These are phyloP conservation scores for Helicolenus hilgendorfi DNA, from an alignment of 2,797 vertebrate species.

Conservation along the genomic window DNA sequence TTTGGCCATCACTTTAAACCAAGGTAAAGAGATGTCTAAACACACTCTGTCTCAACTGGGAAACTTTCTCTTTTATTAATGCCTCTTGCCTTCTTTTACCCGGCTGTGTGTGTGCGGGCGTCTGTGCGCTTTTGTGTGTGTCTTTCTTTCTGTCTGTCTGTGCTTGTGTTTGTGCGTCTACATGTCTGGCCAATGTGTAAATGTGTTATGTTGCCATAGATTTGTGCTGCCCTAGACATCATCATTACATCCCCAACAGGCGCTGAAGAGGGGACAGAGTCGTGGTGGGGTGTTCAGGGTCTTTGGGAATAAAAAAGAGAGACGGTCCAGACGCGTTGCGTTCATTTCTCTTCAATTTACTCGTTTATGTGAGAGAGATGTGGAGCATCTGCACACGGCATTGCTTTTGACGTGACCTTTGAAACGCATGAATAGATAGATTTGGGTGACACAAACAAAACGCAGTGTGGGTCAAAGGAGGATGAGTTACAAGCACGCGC, in stretches of 20 bases:
- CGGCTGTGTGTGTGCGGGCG: background rate
- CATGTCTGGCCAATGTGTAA: slow-evolving; percentile 9
- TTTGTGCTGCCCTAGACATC: slow-evolving; percentile 35
- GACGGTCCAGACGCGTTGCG: slow-evolving; percentile 17
- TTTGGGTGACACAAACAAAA: slow-evolving; percentile 62
- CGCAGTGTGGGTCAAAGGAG: slow-evolving; percentile 57
- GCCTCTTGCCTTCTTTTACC: background rate
- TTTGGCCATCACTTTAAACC: slow-evolving; percentile 88
- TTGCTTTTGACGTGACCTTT: slow-evolving; percentile 82
- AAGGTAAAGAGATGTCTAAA: slow-evolving; percentile 81
- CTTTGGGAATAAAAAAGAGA: background rate
- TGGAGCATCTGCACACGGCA: slow-evolving; percentile 61
- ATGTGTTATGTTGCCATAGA: slow-evolving; percentile 38
- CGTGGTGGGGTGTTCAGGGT: slow-evolving; percentile 46
- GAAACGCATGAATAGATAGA: slow-evolving; percentile 66
- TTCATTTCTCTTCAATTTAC: slow-evolving; percentile 44
- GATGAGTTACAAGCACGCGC: slow-evolving; percentile 6
- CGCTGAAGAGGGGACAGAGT: background rate
- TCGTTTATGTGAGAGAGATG: slow-evolving; percentile 10
- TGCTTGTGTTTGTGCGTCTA: background rate
- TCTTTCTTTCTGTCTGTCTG: slow-evolving; percentile 18
- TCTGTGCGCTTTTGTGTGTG: slow-evolving; percentile 41
- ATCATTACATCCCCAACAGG: slow-evolving; percentile 8
- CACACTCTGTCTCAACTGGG: background rate
- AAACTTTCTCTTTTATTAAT: slow-evolving; percentile 49